phyloP scores from a whole-genome alignment of 1,140 invertebrate species.

The Aricia agestis region DNA sequence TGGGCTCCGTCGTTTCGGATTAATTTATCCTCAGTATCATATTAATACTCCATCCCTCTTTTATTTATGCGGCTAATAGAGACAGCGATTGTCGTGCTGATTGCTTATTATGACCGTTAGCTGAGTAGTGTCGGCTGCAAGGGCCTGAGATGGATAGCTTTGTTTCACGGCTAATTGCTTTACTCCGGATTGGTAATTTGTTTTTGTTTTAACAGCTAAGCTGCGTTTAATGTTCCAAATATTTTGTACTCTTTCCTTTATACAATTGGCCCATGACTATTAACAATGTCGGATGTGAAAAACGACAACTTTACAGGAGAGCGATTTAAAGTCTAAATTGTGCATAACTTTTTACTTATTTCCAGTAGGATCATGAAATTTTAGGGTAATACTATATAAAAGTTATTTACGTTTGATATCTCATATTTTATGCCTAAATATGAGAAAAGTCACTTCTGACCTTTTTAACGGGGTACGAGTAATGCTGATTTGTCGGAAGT shows the following conservation, averaged over 20 bases:
- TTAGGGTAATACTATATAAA: too few species aligned
- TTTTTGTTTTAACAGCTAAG: not conserved
- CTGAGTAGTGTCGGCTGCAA: slow-evolving; percentile 22
- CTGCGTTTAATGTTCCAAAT: not conserved
- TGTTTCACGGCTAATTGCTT: slow-evolving; percentile 20
- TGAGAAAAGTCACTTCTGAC: too few species aligned
- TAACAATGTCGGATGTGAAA: too few species aligned
- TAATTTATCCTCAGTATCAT: slow-evolving; percentile 47
- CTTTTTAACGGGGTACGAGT: too few species aligned
- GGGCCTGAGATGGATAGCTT: slow-evolving; percentile 20
- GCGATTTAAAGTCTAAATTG: too few species aligned
- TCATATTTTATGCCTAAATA: too few species aligned
- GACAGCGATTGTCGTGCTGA: slow-evolving; percentile 53
- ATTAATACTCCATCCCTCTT: slow-evolving; percentile 46
- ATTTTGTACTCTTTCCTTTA: not conserved
- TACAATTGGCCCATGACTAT: too few species aligned
- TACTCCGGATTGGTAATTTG: not conserved
- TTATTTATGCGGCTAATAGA: slow-evolving; percentile 53
- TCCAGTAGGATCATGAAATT: too few species aligned
- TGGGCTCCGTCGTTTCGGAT: slow-evolving; percentile 34
- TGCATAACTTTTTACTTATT: too few species aligned
- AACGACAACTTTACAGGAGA: too few species aligned
- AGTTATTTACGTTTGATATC: too few species aligned
- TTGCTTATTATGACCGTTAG: slow-evolving; percentile 47
- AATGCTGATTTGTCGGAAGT: too few species aligned